phyloP scores from a whole-genome alignment of 2,113 vertebrate species.

The Rhineura floridana region DNA sequence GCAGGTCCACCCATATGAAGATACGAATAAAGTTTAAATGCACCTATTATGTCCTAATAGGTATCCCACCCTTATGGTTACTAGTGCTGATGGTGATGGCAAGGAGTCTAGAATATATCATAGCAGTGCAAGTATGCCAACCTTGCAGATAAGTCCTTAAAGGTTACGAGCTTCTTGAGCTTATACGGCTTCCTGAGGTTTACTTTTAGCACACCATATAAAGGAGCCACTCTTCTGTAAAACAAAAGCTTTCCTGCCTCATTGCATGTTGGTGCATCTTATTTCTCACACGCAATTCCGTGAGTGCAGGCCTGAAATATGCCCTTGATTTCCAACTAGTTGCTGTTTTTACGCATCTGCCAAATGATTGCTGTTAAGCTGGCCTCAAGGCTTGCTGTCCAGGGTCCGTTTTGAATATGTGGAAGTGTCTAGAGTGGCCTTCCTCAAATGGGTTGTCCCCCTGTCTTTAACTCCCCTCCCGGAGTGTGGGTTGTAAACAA shows the following conservation, averaged over 20 bases:
- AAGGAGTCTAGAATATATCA: not conserved
- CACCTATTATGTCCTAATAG: not conserved
- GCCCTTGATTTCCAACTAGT: not conserved
- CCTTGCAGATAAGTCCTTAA: not conserved
- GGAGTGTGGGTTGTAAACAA: too few relatives aligned
- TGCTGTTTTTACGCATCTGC: not conserved
- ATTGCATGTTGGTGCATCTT: not conserved
- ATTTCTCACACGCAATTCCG: not conserved
- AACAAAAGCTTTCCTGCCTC: not conserved
- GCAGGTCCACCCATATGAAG: not conserved
- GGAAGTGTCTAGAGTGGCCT: not conserved
- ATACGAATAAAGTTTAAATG: not conserved
- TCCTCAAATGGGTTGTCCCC: not conserved
- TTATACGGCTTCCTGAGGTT: not conserved
- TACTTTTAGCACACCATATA: not conserved
- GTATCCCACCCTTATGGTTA: not conserved
- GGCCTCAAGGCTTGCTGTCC: not conserved
- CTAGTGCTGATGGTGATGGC: not conserved
- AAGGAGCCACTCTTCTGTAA: not conserved
- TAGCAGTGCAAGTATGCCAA: not conserved
- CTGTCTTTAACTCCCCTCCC: not conserved
- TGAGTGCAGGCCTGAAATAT: not conserved
- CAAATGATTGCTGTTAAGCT: not conserved
- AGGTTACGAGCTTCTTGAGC: not conserved
- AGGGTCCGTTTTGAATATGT: not conserved